These are phyloP conservation scores for Tillus elongatus DNA, from an alignment of 2,888 invertebrate genomes.

Conservation along the genomic window DNA sequence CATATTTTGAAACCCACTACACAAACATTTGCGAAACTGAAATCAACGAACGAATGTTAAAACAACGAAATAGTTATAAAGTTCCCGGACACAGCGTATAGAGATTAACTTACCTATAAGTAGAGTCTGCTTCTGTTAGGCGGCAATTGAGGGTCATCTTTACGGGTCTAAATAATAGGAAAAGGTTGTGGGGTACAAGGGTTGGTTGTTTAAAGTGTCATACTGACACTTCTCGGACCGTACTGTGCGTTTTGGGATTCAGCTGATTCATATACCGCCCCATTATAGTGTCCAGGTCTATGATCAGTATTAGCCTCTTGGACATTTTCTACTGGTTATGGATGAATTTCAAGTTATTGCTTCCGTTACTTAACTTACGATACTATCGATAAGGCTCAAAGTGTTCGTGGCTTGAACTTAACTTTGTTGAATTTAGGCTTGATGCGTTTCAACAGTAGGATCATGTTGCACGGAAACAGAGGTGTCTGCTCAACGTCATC, in stretches of 20 bases:
- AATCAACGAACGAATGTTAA: too few species aligned
- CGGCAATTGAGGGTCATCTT: constrained; percentile 10
- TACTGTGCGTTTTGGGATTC: neutral
- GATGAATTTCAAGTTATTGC: constrained; percentile 27
- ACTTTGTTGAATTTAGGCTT: constrained; percentile 38
- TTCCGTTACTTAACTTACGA: constrained; percentile 27
- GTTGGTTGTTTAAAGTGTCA: constrained; percentile 21
- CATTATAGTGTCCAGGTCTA: constrained; percentile 40
- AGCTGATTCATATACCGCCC: constrained; percentile 20
- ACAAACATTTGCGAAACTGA: too few species aligned
- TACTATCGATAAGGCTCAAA: constrained; percentile 23
- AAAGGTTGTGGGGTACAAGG: constrained; percentile 17
- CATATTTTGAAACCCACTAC: too few species aligned
- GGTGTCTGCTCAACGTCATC: too few species aligned
- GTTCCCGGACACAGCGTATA: too few species aligned
- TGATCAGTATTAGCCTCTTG: constrained; percentile 38
- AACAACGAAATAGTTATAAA: too few species aligned
- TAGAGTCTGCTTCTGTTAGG: too few species aligned
- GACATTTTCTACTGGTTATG: constrained; percentile 36
- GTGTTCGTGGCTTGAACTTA: constrained; percentile 33
- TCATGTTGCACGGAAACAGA: too few species aligned
- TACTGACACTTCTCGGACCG: constrained; percentile 16
- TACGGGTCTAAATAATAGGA: constrained; percentile 15
- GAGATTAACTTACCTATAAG: too few species aligned
- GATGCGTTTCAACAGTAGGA: constrained; percentile 28